Percentiles rank a stretch among this genome's conserved stretches.
phyloP scores from a whole-genome alignment of 1,140 invertebrate genomes.

The Heliconius eleuchia region DNA sequence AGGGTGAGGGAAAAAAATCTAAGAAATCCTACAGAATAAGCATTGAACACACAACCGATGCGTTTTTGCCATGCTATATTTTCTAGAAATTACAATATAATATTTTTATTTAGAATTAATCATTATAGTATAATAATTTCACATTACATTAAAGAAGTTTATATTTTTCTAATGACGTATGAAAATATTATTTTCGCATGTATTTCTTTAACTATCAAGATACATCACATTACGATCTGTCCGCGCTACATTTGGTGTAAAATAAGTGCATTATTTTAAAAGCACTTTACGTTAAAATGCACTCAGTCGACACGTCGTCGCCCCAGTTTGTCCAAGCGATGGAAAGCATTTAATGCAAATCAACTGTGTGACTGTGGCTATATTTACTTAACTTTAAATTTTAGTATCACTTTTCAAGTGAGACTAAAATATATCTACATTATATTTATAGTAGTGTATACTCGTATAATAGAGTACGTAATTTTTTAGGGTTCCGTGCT shows the following conservation, averaged over 20 bases:
- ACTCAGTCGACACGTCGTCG: conserved; percentile 37
- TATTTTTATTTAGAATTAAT: too few species aligned
- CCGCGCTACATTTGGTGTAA: conserved; percentile 19
- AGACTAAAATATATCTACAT: neutral
- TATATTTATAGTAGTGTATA: neutral
- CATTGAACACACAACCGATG: too few species aligned
- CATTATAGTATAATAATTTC: neutral
- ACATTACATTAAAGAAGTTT: neutral
- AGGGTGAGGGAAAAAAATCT: too few species aligned
- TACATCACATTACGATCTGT: neutral
- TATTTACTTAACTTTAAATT: conserved; percentile 10
- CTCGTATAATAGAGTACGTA: too few species aligned
- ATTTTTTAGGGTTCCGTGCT: too few species aligned
- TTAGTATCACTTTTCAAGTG: neutral
- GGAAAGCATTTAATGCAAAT: conserved; percentile 33
- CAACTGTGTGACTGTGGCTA: conserved; percentile 10
- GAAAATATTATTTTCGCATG: too few species aligned
- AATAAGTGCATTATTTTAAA: conserved; percentile 36
- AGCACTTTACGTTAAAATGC: conserved; percentile 32
- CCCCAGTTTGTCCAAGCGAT: conserved; percentile 16
- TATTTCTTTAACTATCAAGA: neutral
- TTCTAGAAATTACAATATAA: too few species aligned
- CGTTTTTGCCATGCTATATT: too few species aligned
- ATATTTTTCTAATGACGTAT: neutral
- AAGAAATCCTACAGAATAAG: too few species aligned